These are phyloP conservation scores for Lasioglossum malachurum DNA, from an alignment of 2,888 invertebrate species.

Conservation along the genomic window DNA sequence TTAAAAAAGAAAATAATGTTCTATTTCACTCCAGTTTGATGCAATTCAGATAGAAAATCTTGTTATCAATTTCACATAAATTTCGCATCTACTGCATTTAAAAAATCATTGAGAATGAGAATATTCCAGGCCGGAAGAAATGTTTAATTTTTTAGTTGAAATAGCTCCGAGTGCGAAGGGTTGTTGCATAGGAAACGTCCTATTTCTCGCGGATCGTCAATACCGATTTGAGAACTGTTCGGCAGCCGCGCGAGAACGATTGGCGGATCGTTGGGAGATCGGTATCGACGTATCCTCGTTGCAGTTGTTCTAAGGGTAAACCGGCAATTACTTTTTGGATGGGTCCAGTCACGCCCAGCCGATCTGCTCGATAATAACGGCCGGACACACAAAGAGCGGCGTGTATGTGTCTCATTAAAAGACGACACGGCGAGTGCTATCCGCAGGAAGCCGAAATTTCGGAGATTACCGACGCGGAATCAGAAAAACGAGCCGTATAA, in stretches of 20 bases:
- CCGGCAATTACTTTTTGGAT: conserved; percentile 53
- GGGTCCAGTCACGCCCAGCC: conserved; percentile 56
- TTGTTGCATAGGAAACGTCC: too few species aligned
- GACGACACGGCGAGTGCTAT: conserved; percentile 50
- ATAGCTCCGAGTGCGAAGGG: too few species aligned
- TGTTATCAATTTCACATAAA: too few species aligned
- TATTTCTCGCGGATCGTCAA: not conserved
- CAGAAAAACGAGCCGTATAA: conserved; percentile 51
- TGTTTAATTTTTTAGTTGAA: too few species aligned
- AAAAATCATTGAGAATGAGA: too few species aligned
- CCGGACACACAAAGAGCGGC: conserved; percentile 12
- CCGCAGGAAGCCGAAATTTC: conserved; percentile 47
- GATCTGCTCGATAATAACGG: conserved; percentile 50
- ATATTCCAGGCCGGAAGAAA: too few species aligned
- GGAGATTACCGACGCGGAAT: conserved; percentile 49
- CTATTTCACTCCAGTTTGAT: too few species aligned
- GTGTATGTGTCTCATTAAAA: conserved; percentile 53
- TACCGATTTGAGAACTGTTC: not conserved
- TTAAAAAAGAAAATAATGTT: too few species aligned
- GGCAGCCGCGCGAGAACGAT: not conserved
- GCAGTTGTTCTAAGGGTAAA: conserved; percentile 46
- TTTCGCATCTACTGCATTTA: too few species aligned
- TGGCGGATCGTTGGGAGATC: conserved; percentile 18
- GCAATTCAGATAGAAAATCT: too few species aligned
- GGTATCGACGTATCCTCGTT: conserved; percentile 29